phyloP scores from a whole-genome alignment of 2,113 vertebrate species.

The human (Homo sapiens) region GRCh38 chr4:77956501-77957000 shows the following conservation, averaged over 20 bases:
- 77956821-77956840: slow-evolving; percentile 76
- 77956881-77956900: slow-evolving; percentile 82
- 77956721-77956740: slow-evolving; percentile 70
- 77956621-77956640: slow-evolving; percentile 80
- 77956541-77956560: slow-evolving; percentile 84
- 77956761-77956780: slow-evolving; percentile 48
- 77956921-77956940: slow-evolving; percentile 76
- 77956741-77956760: slow-evolving; percentile 73
- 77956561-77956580: slow-evolving; percentile 87
- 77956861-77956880: slow-evolving; percentile 52
- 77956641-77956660: slow-evolving; percentile 1
- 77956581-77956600: slow-evolving; percentile 80
- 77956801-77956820: slow-evolving; percentile 70
- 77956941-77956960: slow-evolving; percentile 73
- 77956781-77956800: slow-evolving; percentile 39
- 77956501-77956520: slow-evolving; percentile 91
- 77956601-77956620: slow-evolving; percentile 80
- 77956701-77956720: slow-evolving; percentile 77
- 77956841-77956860: slow-evolving; percentile 67
- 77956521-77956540: slow-evolving; percentile 89
- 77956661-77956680: no score
- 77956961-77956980: slow-evolving; percentile 55
- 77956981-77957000: no score
- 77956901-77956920: slow-evolving; percentile 71
- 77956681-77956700: slow-evolving; percentile 71